A percentile compares a stretch with the other conserved stretches of the same genome.
Conservation (phyloP, 2,797 vertebrate species). For the Notolepis coatsorum region DNA sequence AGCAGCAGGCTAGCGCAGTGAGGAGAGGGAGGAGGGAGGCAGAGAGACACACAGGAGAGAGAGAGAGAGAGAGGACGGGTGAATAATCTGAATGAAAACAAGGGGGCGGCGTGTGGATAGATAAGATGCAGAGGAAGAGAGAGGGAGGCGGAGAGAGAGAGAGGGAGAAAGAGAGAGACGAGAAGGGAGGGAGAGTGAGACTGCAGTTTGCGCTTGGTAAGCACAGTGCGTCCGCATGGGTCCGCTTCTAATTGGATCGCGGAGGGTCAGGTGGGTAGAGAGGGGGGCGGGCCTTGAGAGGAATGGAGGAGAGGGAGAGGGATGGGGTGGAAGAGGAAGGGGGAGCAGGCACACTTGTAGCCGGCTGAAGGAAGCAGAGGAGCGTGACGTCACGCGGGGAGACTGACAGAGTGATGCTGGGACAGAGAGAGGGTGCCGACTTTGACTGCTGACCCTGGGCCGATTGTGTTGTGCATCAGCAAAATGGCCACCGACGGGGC, state of each 20-base stretch:
- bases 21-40: conserved; percentile 42
- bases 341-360: conserved; percentile 58
- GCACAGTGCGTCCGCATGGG: conserved; percentile 67
- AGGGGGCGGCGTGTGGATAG: conserved; percentile 28
- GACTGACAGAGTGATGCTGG: conserved; percentile 23
- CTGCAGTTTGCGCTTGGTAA: conserved; percentile 79
- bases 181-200: conserved; percentile 69
- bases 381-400: conserved; percentile 59
- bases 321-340: neutral
- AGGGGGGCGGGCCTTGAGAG: conserved; percentile 53
- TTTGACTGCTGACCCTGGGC: conserved; percentile 52
- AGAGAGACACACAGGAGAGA: conserved; percentile 38
- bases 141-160: conserved; percentile 42
- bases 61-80: conserved; percentile 50
- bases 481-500: conserved; percentile 57
- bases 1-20: conserved; percentile 32
- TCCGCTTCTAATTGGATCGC: conserved; percentile 73
- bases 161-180: conserved; percentile 52
- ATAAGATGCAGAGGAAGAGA: conserved; percentile 51
- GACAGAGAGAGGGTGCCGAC: conserved; percentile 48
- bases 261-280: conserved; percentile 72
- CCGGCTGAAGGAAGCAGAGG: conserved; percentile 54
- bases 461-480: conserved; percentile 58
- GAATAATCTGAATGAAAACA: conserved; percentile 71
- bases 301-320: conserved; percentile 5